Conservation (phyloP, 2,113 vertebrate species). For the Dinomys branickii region DNA sequence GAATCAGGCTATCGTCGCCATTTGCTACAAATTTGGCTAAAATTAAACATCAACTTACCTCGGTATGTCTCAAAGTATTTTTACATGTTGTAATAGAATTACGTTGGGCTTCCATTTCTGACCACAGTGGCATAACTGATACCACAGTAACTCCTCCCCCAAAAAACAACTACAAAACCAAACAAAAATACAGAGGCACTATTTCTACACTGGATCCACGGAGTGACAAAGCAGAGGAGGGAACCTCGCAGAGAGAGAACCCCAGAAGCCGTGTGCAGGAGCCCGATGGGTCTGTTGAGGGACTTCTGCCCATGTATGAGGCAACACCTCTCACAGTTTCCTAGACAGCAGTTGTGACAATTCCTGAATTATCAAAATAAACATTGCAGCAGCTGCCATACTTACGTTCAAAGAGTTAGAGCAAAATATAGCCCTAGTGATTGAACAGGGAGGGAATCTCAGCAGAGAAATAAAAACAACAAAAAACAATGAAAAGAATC, state of each 20-base stretch:
- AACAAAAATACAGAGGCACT: not conserved
- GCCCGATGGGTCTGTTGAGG: not conserved
- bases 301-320: not conserved
- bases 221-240: not conserved
- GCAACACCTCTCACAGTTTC: not conserved
- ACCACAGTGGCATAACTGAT: not conserved
- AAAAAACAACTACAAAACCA: slow-evolving; percentile 6
- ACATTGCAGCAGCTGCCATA: not conserved
- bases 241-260: not conserved
- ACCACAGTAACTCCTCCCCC: not conserved
- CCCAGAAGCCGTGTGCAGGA: not conserved
- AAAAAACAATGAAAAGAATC: not conserved
- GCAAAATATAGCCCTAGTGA: not conserved
- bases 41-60: not conserved
- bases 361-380: not conserved
- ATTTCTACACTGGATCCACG: not conserved
- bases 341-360: not conserved
- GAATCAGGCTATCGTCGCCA: not conserved
- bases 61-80: slow-evolving; percentile 29
- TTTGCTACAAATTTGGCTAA: not conserved
- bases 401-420: not conserved
- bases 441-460: not conserved
- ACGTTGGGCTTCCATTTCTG: not conserved
- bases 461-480: slow-evolving; percentile 9
- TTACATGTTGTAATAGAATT: not conserved